Conservation (phyloP, 2,797 vertebrate species). For the Falco peregrinus region DNA sequence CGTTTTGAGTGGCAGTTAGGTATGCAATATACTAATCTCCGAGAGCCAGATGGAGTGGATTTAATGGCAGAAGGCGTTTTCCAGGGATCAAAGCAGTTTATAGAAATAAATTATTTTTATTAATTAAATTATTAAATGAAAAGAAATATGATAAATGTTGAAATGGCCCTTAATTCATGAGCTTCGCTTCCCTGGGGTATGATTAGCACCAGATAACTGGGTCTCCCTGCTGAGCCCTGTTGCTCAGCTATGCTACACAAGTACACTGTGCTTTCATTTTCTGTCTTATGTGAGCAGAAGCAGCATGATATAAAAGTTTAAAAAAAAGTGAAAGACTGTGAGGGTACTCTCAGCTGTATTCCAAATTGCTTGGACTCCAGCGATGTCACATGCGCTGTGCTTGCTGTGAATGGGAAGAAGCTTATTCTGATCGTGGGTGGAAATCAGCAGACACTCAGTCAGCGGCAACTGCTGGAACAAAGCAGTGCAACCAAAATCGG, state of each 20-base stretch:
- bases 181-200: slow-evolving; percentile 3
- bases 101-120: slow-evolving; percentile 54
- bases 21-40: neutral
- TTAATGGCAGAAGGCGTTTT: slow-evolving; percentile 25
- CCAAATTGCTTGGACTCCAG: neutral
- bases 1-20: neutral
- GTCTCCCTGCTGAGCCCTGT: slow-evolving; percentile 39
- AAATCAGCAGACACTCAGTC: neutral
- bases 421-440: neutral
- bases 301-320: slow-evolving; percentile 3
- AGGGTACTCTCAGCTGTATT: slow-evolving; percentile 1
- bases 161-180: slow-evolving; percentile 37
- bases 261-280: slow-evolving; percentile 33
- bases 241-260: slow-evolving; percentile 3
- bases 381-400: fast-evolving
- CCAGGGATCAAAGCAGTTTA: slow-evolving; percentile 38
- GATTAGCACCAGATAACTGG: slow-evolving; percentile 54
- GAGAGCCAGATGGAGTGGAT: slow-evolving; percentile 3
- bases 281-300: slow-evolving; percentile 23
- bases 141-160: slow-evolving; percentile 55
- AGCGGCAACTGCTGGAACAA: neutral
- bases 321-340: neutral
- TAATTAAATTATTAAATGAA: neutral
- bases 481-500: neutral
- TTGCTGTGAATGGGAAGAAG: neutral